Evolutionary conservation across 2,797 vertebrate genomes (phyloP).

Genomic region (Aphelocoma californica): DNA sequence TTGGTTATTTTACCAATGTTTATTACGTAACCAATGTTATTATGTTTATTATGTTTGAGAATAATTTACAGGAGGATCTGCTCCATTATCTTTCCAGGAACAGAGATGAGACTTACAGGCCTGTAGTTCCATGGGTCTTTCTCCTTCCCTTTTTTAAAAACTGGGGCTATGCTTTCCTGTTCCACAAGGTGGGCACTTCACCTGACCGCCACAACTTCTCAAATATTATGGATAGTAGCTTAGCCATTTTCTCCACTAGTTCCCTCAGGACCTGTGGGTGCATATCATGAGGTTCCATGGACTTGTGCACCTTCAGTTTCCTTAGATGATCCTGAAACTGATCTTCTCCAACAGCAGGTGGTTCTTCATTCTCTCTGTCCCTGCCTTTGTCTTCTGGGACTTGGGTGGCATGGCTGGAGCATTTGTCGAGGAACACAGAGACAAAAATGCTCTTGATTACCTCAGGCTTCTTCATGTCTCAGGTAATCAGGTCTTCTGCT

Average conservation of each 20-base stretch:
- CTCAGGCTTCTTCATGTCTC: background rate
- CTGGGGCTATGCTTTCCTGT: background rate
- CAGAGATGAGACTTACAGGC: background rate
- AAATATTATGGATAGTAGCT: background rate
- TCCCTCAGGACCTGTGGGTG: background rate
- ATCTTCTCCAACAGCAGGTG: background rate
- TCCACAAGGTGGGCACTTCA: background rate
- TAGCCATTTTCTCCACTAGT: background rate
- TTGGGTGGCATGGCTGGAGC: background rate
- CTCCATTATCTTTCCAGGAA: background rate
- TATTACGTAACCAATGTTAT: too few species aligned
- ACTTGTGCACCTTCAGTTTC: background rate
- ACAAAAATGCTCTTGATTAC: background rate
- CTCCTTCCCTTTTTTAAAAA: background rate
- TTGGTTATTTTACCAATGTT: background rate
- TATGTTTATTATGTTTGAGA: too few species aligned
- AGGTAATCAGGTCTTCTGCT: background rate
- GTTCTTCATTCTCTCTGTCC: background rate
- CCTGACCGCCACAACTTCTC: background rate
- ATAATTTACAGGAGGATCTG: background rate
- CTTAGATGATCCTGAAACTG: accelerated
- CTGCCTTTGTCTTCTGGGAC: background rate
- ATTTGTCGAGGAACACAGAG: background rate
- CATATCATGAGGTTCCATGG: background rate
- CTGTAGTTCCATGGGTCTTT: background rate